Conservation (phyloP, 2,113 vertebrate species). For the Brachionichthys hirsutus region DNA sequence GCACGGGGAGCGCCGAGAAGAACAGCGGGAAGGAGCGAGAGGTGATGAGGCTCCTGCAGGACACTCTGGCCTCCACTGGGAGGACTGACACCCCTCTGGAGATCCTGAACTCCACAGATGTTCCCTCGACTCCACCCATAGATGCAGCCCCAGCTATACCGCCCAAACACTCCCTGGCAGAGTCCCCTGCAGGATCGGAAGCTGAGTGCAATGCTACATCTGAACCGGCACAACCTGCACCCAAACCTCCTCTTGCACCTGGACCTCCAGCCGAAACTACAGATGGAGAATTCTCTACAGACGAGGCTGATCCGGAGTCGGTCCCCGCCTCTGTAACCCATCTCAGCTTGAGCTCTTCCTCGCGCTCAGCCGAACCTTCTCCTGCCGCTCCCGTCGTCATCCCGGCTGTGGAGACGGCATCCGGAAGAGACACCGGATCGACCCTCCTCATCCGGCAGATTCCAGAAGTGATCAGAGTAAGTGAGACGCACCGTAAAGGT, state of each 20-base stretch:
- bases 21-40: slow-evolving; percentile 85
- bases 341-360: slow-evolving; percentile 26
- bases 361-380: slow-evolving; percentile 5
- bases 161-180: slow-evolving; percentile 42
- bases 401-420: slow-evolving; percentile 21
- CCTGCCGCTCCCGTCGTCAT: slow-evolving; percentile 14
- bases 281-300: slow-evolving; percentile 21
- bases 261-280: slow-evolving; percentile 18
- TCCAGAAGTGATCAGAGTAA: slow-evolving; percentile 94
- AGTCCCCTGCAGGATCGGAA: slow-evolving; percentile 17
- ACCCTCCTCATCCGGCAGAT: slow-evolving; percentile 90
- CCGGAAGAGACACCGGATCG: slow-evolving; percentile 78
- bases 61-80: slow-evolving; percentile 83
- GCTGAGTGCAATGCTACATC: background rate
- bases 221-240: slow-evolving; percentile 11
- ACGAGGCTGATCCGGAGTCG: slow-evolving; percentile 14
- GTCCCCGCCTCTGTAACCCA: background rate
- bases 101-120: slow-evolving; percentile 15
- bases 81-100: slow-evolving; percentile 73
- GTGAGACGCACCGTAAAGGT: slow-evolving; percentile 61
- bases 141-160: slow-evolving; percentile 40
- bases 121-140: slow-evolving; percentile 14
- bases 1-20: slow-evolving; percentile 84
- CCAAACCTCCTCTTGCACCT: slow-evolving; percentile 11
- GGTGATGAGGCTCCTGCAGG: slow-evolving; percentile 96